A percentile compares a stretch with the other conserved stretches of the same genome.
phyloP scores from a whole-genome alignment of 2,888 invertebrate species.

The Villa cingulata region DNA sequence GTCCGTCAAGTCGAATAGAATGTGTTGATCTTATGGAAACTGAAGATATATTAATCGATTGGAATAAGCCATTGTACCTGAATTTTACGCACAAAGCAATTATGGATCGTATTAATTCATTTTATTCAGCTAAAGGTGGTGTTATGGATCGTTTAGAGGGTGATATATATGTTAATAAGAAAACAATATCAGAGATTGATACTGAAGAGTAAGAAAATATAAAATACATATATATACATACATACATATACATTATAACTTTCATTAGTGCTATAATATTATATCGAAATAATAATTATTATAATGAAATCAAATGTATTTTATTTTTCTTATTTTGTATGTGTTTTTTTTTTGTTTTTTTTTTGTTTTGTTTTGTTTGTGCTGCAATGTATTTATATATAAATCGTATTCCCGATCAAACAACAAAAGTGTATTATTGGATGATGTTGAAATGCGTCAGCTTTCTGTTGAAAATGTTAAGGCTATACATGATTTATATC shows the following conservation, averaged over 20 bases:
- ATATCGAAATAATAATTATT: too few relatives aligned
- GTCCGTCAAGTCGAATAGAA: conserved; percentile 63
- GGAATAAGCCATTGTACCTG: conserved; percentile 67
- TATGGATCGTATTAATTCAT: conserved; percentile 61
- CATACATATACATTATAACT: too few relatives aligned
- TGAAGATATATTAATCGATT: conserved; percentile 66
- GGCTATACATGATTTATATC: conserved; percentile 73
- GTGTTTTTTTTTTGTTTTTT: too few relatives aligned
- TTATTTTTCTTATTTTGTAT: too few relatives aligned
- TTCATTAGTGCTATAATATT: too few relatives aligned
- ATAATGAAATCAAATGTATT: too few relatives aligned
- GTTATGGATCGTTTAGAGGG: conserved; percentile 62
- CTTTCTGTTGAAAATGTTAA: conserved; percentile 64
- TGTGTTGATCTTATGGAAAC: conserved; percentile 55
- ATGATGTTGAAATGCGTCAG: conserved; percentile 63
- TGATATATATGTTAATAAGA: conserved; percentile 63
- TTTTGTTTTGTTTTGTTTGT: conserved; percentile 1
- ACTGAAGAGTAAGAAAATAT: conserved; percentile 44
- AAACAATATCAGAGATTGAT: conserved; percentile 44
- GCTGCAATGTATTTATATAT: conserved; percentile 2
- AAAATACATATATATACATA: too few relatives aligned
- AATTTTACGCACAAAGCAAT: conserved; percentile 75
- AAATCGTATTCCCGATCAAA: conserved; percentile 17
- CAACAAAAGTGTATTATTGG: conserved; percentile 43
- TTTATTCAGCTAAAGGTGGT: conserved; percentile 46